Percentiles rank a stretch among this genome's conserved stretches.
Evolutionary conservation across 1,140 invertebrate species (phyloP).

Genomic region (Neodiprion virginianus): DNA sequence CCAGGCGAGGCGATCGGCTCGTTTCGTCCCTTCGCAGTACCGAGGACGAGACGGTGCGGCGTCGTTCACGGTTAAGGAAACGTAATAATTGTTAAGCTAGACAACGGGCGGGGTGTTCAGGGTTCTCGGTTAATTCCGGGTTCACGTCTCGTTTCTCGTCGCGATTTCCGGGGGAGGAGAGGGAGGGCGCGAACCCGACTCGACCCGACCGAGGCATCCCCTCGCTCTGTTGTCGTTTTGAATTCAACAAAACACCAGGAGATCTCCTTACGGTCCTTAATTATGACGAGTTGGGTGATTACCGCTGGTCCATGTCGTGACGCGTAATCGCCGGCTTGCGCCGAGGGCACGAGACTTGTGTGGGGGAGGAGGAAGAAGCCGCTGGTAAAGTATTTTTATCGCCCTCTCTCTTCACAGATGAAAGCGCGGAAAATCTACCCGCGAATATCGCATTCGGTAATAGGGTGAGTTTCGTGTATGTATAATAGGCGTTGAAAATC

Average conservation of each 20-base stretch:
- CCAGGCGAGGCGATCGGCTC: too few species aligned
- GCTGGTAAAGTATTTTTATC: too few species aligned
- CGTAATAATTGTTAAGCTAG: slow-evolving; percentile 3
- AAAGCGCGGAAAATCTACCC: too few species aligned
- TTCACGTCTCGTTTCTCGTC: neutral
- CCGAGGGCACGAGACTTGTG: neutral
- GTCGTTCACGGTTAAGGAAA: slow-evolving; percentile 4
- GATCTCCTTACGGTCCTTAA: slow-evolving; percentile 1
- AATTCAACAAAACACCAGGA: slow-evolving; percentile 1
- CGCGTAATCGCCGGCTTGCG: slow-evolving; percentile 2
- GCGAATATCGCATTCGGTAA: too few species aligned
- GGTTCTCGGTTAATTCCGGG: neutral
- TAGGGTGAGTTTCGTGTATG: too few species aligned
- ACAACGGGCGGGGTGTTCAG: neutral
- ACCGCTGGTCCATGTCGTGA: neutral
- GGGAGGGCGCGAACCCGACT: neutral
- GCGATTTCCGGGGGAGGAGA: neutral
- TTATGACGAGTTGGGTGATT: neutral
- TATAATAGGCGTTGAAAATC: neutral
- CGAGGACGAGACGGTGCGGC: neutral
- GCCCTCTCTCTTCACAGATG: too few species aligned
- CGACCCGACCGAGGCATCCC: neutral
- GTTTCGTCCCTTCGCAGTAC: too few species aligned
- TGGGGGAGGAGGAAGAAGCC: neutral
- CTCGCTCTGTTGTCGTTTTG: neutral